Evolutionary conservation across 2,888 invertebrate species (phyloP).

Genomic region (Leptogaster cylindrica): DNA sequence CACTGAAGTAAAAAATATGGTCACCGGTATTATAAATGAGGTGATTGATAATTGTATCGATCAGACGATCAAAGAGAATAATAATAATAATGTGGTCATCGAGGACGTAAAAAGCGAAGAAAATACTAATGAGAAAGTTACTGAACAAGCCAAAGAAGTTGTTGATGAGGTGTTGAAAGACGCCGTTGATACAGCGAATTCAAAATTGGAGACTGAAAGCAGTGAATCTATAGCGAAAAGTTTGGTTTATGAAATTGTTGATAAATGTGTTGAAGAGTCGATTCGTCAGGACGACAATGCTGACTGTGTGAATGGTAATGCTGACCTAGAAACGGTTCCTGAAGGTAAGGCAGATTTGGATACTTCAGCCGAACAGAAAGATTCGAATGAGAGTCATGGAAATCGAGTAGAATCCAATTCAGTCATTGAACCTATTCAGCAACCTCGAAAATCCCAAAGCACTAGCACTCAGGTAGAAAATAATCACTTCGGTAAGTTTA

Average conservation of each 20-base stretch:
- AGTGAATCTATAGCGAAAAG: constrained; percentile 47
- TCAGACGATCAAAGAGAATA: constrained; percentile 47
- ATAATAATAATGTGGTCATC: constrained; percentile 44
- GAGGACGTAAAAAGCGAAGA: constrained; percentile 39
- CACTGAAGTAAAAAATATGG: constrained; percentile 51
- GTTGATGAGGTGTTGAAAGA: constrained; percentile 64
- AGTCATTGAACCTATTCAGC: constrained; percentile 48
- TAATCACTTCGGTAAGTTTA: constrained; percentile 77
- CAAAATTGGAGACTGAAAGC: constrained; percentile 35
- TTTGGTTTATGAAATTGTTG: constrained; percentile 48
- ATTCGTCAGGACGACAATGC: background rate
- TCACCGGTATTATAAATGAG: constrained; percentile 57
- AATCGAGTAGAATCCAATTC: constrained; percentile 42
- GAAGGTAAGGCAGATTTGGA: constrained; percentile 3
- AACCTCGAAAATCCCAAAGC: constrained; percentile 74
- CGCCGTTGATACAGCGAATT: constrained; percentile 63
- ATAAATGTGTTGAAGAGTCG: constrained; percentile 44
- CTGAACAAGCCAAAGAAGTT: constrained; percentile 63
- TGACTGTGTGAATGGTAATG: constrained; percentile 13
- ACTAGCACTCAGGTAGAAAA: constrained; percentile 85
- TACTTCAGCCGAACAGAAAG: constrained; percentile 3
- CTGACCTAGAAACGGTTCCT: constrained; percentile 42
- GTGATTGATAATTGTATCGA: constrained; percentile 55
- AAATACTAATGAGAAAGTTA: constrained; percentile 47
- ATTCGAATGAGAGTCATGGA: too few relatives aligned